Evolutionary conservation across 2,113 vertebrate species (phyloP).

Genomic region (Cynopterus brachyotis): DNA sequence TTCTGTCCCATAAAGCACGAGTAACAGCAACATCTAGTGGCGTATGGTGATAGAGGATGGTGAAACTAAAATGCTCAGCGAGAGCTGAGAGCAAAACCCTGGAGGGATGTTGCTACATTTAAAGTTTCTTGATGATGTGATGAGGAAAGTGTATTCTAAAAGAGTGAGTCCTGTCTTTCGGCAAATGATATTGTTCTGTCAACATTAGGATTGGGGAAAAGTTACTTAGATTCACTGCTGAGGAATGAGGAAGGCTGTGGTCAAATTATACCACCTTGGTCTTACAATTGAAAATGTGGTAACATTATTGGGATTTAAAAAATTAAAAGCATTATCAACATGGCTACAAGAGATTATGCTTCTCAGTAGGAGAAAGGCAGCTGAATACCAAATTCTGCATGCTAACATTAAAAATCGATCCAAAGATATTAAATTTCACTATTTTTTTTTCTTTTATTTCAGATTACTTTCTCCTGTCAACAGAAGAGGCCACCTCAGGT

Average conservation of each 20-base stretch:
- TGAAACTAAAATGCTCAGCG: background rate
- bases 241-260: background rate
- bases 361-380: background rate
- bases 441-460: background rate
- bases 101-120: background rate
- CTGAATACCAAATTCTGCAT: background rate
- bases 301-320: background rate
- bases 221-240: background rate
- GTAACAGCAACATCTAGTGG: constrained; percentile 73
- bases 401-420: background rate
- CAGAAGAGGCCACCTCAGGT: background rate
- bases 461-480: background rate
- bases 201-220: background rate
- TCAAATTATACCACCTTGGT: background rate
- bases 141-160: background rate
- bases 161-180: background rate
- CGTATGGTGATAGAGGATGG: rapidly evolving
- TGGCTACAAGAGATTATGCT: background rate
- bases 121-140: background rate
- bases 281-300: background rate
- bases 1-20: background rate
- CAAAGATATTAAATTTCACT: constrained; percentile 35
- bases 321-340: background rate
- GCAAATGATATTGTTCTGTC: background rate
- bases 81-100: background rate